Evolutionary conservation across 2,888 invertebrate genomes (phyloP).

Genomic region (Pammene aurita): DNA sequence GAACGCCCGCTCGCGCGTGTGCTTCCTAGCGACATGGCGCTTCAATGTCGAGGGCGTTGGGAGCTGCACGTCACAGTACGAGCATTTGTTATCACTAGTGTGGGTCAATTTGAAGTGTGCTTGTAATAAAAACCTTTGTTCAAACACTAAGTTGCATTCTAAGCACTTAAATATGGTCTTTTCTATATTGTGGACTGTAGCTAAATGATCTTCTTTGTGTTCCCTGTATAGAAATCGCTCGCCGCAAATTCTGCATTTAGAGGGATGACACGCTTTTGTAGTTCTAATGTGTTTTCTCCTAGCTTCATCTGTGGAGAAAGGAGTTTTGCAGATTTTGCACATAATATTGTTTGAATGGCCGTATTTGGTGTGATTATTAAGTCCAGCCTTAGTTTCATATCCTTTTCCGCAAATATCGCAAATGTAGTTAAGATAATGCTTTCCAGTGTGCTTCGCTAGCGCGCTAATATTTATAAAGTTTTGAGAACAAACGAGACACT

Average conservation of each 20-base stretch:
- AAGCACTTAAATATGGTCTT: conserved; percentile 45
- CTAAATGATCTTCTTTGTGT: conserved; percentile 46
- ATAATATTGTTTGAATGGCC: conserved; percentile 12
- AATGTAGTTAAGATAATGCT: conserved; percentile 43
- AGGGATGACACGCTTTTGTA: conserved; percentile 45
- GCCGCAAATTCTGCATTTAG: conserved; percentile 45
- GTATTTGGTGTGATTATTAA: conserved; percentile 31
- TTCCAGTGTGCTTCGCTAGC: conserved; percentile 42
- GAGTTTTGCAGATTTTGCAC: conserved; percentile 41
- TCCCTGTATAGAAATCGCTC: conserved; percentile 48
- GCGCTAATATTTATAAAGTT: conserved; percentile 34
- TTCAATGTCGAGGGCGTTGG: conserved; percentile 32
- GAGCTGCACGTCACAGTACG: conserved; percentile 46
- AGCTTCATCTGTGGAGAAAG: conserved; percentile 45
- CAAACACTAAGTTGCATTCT: conserved; percentile 46
- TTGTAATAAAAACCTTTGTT: conserved; percentile 44
- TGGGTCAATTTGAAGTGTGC: conserved; percentile 47
- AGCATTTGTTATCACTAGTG: conserved; percentile 46
- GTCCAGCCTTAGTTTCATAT: conserved; percentile 30
- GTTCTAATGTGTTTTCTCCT: conserved; percentile 47
- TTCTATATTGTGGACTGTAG: conserved; percentile 45
- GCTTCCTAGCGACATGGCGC: conserved; percentile 28
- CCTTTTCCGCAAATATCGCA: conserved; percentile 46
- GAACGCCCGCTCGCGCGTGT: conserved; percentile 32
- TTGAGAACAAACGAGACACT: conserved; percentile 43